A percentile compares a stretch with the other conserved stretches of the same genome.
These are phyloP conservation scores for Ramazzottius varieornatus DNA, from an alignment of 2,888 invertebrate species.

Conservation along the genomic window DNA sequence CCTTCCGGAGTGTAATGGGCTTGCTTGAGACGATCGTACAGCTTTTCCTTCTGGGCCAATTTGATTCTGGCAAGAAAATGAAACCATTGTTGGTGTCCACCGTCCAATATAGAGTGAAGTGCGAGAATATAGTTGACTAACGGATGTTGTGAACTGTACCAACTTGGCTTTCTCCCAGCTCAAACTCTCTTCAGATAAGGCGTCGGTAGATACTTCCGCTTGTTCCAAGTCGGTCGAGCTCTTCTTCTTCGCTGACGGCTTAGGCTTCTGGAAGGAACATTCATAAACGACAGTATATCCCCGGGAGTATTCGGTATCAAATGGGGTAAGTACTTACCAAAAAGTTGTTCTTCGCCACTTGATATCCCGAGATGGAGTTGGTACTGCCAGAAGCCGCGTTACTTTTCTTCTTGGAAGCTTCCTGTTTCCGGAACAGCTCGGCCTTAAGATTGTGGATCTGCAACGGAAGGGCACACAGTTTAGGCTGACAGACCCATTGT, in stretches of 20 bases:
- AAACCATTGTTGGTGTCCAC: conserved; percentile 13
- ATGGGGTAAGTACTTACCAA: not conserved
- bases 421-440: conserved; percentile 57
- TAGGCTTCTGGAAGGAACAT: too few relatives aligned
- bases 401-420: conserved; percentile 37
- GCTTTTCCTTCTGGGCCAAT: conserved; percentile 12
- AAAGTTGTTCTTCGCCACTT: not conserved
- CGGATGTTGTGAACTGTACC: not conserved
- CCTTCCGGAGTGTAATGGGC: not conserved
- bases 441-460: conserved; percentile 59
- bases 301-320: too few relatives aligned
- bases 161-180: not conserved
- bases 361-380: not conserved
- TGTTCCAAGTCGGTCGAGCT: not conserved
- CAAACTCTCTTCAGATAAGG: not conserved
- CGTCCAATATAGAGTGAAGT: too few relatives aligned
- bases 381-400: not conserved
- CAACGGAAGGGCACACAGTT: too few relatives aligned
- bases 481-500: too few relatives aligned
- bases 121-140: too few relatives aligned
- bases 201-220: not conserved
- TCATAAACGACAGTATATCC: too few relatives aligned
- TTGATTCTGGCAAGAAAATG: conserved; percentile 13
- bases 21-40: not conserved
- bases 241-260: not conserved